Percentiles rank a stretch among this genome's conserved stretches.
Conservation (phyloP, 2,888 invertebrate genomes). For the Odontomyia ornata region DNA sequence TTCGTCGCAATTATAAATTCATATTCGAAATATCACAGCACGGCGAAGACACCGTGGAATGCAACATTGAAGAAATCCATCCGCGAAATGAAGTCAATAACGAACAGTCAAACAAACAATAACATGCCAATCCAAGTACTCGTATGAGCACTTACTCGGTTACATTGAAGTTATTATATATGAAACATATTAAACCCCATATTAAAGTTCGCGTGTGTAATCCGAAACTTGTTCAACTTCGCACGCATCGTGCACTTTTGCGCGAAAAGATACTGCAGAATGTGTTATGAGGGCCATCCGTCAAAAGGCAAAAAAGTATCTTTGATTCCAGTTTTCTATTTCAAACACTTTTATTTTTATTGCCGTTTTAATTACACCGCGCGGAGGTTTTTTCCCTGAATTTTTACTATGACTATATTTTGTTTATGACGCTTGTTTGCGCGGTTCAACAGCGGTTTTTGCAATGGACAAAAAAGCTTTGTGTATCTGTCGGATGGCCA, state of each 20-base stretch:
- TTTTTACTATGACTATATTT: no score
- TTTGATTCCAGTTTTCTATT: conserved; percentile 12
- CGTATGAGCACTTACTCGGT: background rate
- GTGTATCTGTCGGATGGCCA: background rate
- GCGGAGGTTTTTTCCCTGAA: background rate
- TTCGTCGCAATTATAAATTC: conserved; percentile 5
- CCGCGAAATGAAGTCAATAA: background rate
- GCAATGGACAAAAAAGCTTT: background rate
- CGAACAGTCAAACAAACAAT: conserved; percentile 6
- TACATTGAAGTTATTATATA: background rate
- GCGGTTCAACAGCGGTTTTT: background rate
- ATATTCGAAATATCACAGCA: background rate
- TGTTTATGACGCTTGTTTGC: background rate
- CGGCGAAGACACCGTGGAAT: background rate
- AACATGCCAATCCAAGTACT: background rate
- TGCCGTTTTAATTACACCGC: background rate
- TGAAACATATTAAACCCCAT: background rate
- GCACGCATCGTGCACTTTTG: background rate
- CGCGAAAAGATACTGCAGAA: background rate
- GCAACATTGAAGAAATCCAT: background rate
- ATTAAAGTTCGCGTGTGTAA: background rate
- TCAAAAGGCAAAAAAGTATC: background rate
- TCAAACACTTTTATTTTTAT: background rate
- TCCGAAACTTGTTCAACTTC: background rate
- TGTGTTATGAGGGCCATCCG: no score